phyloP scores from a whole-genome alignment of 1,140 invertebrate genomes.

The Drosophila kepulauana region DNA sequence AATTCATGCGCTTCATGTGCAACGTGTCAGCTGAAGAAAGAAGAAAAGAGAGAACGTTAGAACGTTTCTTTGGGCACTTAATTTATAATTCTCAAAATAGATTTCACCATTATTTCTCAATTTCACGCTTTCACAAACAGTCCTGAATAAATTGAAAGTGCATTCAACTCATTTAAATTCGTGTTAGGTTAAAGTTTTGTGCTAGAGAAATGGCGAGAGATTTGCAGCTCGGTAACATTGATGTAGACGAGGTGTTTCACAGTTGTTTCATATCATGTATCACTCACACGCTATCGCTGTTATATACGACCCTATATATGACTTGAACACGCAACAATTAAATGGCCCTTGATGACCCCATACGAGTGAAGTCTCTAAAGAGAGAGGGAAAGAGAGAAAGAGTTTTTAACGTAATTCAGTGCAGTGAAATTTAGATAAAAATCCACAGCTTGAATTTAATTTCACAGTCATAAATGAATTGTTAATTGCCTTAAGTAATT shows the following conservation, averaged over 20 bases:
- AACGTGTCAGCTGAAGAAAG: conserved; percentile 5
- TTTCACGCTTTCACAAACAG: neutral
- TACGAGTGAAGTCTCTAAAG: neutral
- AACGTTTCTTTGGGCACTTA: neutral
- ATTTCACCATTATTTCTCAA: conserved; percentile 8
- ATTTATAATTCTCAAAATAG: conserved; percentile 12
- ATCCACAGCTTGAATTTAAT: neutral
- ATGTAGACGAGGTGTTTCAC: conserved; percentile 1
- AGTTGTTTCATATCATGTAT: conserved; percentile 10
- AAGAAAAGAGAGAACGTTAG: neutral
- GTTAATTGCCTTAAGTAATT: conserved; percentile 9
- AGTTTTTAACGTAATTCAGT: neutral
- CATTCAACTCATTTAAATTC: neutral
- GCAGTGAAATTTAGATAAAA: conserved; percentile 4
- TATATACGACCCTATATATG: conserved; percentile 1
- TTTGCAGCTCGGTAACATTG: conserved; percentile 1
- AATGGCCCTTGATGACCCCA: conserved; percentile 20
- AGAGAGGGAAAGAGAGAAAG: neutral
- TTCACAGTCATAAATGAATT: neutral
- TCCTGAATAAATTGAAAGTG: neutral
- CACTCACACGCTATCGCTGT: conserved; percentile 16
- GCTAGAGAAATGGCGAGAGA: neutral
- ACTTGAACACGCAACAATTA: conserved; percentile 25
- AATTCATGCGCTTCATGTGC: conserved; percentile 30
- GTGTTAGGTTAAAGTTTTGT: neutral